Conservation (phyloP, 64 coral and sea anemone species). For the Orbicella faveolata region DNA sequence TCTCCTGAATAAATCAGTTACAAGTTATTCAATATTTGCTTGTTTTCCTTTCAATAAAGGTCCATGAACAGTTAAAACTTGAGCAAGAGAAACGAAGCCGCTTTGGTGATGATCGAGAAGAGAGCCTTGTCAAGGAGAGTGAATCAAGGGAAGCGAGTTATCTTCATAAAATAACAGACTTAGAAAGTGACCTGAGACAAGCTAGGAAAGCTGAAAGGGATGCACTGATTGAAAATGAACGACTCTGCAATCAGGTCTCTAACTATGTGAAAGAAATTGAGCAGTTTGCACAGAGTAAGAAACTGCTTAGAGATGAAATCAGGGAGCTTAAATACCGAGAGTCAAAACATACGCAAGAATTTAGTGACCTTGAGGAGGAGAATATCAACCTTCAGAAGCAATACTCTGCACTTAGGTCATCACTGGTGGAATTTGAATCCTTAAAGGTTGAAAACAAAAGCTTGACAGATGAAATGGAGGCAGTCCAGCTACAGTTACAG, state of each 20-base stretch:
- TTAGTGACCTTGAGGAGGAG: constrained; percentile 92
- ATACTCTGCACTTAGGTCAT: constrained; percentile 79
- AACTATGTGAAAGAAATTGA: constrained; percentile 86
- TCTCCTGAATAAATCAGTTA: not conserved
- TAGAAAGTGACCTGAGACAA: constrained; percentile 86
- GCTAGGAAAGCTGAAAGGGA: constrained; percentile 89
- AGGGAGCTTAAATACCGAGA: constrained; percentile 84
- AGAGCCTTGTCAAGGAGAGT: constrained; percentile 90
- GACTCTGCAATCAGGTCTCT: constrained; percentile 66
- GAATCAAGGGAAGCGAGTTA: constrained; percentile 89
- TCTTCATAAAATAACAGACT: constrained; percentile 89
- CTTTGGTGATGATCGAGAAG: constrained; percentile 98
- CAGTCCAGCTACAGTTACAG: constrained; percentile 87
- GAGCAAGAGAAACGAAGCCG: constrained; percentile 93
- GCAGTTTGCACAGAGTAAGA: constrained; percentile 77
- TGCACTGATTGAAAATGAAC: constrained; percentile 77
- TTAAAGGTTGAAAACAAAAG: constrained; percentile 99
- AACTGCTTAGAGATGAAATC: constrained; percentile 75
- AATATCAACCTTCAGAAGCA: constrained; percentile 96
- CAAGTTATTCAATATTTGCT: not conserved
- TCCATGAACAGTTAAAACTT: constrained; percentile 88
- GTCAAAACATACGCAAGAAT: constrained; percentile 79
- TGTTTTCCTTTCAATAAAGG: constrained; percentile 33
- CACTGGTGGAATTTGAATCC: constrained; percentile 95
- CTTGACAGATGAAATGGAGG: constrained; percentile 91